Evolutionary conservation across 2,113 vertebrate species (phyloP).

Genomic region (Lathamus discolor): DNA sequence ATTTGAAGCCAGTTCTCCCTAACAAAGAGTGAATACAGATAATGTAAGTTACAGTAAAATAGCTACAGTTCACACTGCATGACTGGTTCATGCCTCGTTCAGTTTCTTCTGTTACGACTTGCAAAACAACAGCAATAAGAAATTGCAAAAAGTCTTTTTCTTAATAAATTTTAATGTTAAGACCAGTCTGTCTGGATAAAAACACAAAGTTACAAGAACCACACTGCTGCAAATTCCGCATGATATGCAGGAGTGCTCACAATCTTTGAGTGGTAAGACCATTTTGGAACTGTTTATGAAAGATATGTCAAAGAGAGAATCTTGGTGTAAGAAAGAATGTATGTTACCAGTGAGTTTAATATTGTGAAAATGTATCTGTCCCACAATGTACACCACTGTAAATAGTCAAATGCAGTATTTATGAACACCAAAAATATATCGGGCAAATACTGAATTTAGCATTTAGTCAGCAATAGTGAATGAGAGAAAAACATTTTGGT

Average conservation of each 20-base stretch:
- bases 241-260: constrained; percentile 29
- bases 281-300: background rate
- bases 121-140: constrained; percentile 33
- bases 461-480: constrained; percentile 15
- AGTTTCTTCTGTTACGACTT: background rate
- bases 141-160: constrained; percentile 59
- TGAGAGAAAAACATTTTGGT: constrained; percentile 14
- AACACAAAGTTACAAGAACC: constrained; percentile 53
- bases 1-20: constrained; percentile 44
- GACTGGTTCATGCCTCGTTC: background rate
- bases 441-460: background rate
- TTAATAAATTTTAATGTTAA: constrained; percentile 72
- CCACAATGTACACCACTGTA: constrained; percentile 43
- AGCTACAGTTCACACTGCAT: background rate
- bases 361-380: constrained; percentile 41
- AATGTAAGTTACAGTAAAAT: background rate
- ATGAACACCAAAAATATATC: constrained; percentile 51
- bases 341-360: constrained; percentile 20
- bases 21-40: background rate
- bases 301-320: constrained; percentile 24
- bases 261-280: constrained; percentile 45
- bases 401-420: constrained; percentile 30
- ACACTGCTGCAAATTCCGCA: constrained; percentile 21
- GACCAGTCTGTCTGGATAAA: constrained; percentile 54
- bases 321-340: constrained; percentile 13